phyloP scores from a whole-genome alignment of 1,140 invertebrate genomes.

The Bombus superbus region DNA sequence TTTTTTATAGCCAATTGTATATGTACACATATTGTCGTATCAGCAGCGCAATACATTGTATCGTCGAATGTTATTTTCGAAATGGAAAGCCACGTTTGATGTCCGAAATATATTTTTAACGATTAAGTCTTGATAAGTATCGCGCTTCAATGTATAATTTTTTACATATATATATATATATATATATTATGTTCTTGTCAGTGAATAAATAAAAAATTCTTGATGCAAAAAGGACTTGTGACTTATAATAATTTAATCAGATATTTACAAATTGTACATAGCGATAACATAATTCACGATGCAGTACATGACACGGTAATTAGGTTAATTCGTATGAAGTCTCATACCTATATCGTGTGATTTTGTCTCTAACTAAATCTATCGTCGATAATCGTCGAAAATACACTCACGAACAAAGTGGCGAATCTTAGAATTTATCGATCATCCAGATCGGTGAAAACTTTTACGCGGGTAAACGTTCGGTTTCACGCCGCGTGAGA shows the following conservation, averaged over 20 bases:
- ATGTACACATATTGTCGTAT: neutral
- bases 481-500: slow-evolving; percentile 24
- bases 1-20: neutral
- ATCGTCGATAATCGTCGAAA: neutral
- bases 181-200: neutral
- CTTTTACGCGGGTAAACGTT: neutral
- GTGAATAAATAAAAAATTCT: neutral
- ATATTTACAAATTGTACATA: too few species aligned
- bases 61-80: neutral
- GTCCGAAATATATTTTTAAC: neutral
- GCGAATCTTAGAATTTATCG: neutral
- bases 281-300: too few species aligned
- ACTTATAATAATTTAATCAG: too few species aligned
- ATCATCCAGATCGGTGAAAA: neutral
- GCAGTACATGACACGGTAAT: too few species aligned
- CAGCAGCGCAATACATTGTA: too few species aligned
- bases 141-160: neutral
- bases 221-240: neutral
- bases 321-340: too few species aligned
- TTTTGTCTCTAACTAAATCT: neutral
- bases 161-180: neutral
- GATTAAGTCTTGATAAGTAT: too few species aligned
- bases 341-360: too few species aligned
- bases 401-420: neutral
- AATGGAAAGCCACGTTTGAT: neutral